Evolutionary conservation across 2,888 invertebrate species (phyloP).

Genomic region (Heteromyza rotundicornis): DNA sequence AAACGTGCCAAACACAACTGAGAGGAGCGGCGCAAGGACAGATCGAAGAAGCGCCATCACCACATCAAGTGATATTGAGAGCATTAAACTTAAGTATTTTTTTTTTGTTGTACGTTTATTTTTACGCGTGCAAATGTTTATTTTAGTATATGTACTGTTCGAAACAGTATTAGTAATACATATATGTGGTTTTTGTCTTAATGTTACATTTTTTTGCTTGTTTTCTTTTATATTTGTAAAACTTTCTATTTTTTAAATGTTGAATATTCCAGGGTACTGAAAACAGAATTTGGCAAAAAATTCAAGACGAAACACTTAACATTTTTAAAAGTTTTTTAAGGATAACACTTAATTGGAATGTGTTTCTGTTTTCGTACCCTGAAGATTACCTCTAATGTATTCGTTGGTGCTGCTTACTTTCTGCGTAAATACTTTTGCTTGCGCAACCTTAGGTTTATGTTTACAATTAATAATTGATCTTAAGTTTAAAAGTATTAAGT

Average conservation of each 20-base stretch:
- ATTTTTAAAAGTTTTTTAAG: no score
- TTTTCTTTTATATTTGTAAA: conserved; percentile 1
- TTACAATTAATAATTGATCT: no score
- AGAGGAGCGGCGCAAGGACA: conserved; percentile 24
- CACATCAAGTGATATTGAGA: not conserved
- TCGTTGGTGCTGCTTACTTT: no score
- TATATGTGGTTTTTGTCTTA: not conserved
- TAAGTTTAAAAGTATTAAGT: not conserved
- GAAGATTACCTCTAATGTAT: no score
- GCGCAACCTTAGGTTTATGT: no score
- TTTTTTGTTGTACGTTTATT: conserved; percentile 13
- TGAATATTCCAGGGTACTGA: no score
- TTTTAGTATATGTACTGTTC: conserved; percentile 9
- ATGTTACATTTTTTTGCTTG: not conserved
- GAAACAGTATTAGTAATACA: not conserved
- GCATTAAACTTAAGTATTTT: conserved; percentile 25
- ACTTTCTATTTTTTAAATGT: no score
- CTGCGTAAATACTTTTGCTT: no score
- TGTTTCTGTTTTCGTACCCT: no score
- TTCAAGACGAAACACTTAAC: no score
- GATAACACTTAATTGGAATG: no score
- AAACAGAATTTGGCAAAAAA: no score
- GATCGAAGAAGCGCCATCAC: not conserved
- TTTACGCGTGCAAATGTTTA: conserved; percentile 7
- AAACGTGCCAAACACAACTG: conserved; percentile 92